Evolutionary conservation across 2,113 vertebrate species (phyloP).

Genomic region (Pseudopipra pipra): DNA sequence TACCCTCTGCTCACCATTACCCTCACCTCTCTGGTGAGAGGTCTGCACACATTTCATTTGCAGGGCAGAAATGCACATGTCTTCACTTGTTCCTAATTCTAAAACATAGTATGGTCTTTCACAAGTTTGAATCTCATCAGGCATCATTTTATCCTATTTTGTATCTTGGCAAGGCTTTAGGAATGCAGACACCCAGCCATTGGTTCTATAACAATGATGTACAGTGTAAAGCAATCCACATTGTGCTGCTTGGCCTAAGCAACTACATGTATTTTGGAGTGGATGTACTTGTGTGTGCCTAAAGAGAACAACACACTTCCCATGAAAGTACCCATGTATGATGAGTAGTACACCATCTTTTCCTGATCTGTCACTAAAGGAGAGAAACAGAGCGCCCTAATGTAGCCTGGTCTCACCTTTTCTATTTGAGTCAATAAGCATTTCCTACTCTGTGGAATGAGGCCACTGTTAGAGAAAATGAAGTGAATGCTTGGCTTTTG

Average conservation of each 20-base stretch:
- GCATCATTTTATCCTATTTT: background rate
- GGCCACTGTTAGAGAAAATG: background rate
- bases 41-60: background rate
- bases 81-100: background rate
- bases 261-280: background rate
- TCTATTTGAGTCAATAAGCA: background rate
- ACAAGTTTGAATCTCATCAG: background rate
- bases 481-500: background rate
- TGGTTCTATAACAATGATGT: background rate
- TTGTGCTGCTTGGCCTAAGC: background rate
- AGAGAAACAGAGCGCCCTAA: background rate
- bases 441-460: background rate
- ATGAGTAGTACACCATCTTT: background rate
- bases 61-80: rapidly evolving
- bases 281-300: background rate
- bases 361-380: background rate
- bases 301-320: background rate
- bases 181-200: background rate
- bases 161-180: background rate
- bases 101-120: background rate
- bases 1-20: background rate
- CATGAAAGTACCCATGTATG: background rate
- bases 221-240: background rate
- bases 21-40: background rate
- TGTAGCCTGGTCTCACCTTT: background rate